phyloP scores from a whole-genome alignment of 2,888 invertebrate species.

The Dusona sp. region DNA sequence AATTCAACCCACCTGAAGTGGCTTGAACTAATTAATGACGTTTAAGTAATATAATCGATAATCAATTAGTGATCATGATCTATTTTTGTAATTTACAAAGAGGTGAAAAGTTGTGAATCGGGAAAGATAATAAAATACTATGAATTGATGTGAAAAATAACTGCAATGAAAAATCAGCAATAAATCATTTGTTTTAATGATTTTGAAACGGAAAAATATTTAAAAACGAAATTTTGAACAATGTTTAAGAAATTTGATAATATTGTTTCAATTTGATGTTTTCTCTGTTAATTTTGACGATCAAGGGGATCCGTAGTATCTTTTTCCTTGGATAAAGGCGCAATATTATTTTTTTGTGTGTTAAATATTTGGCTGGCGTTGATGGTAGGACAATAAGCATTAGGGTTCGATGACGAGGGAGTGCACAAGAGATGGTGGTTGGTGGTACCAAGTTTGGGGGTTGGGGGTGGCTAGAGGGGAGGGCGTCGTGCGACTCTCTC shows the following conservation, averaged over 20 bases:
- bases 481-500: constrained; percentile 66
- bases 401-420: neutral
- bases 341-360: no score
- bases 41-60: neutral
- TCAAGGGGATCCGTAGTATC: no score
- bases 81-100: neutral
- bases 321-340: neutral
- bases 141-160: neutral
- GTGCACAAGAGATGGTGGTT: constrained; percentile 37
- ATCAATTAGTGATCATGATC: neutral
- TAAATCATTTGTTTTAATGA: neutral
- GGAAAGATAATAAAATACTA: neutral
- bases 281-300: neutral
- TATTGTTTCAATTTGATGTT: neutral
- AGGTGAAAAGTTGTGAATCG: neutral
- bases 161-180: neutral
- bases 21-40: neutral
- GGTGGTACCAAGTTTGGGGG: constrained; percentile 6
- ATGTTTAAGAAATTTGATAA: neutral
- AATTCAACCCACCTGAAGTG: neutral
- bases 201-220: no score
- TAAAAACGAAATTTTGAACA: no score
- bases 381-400: constrained; percentile 9
- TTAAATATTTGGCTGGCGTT: neutral
- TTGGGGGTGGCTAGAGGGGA: constrained; percentile 24